These are phyloP conservation scores for Stratiolaelaps scimitus DNA, from an alignment of 1,140 invertebrate species.

Conservation along the genomic window DNA sequence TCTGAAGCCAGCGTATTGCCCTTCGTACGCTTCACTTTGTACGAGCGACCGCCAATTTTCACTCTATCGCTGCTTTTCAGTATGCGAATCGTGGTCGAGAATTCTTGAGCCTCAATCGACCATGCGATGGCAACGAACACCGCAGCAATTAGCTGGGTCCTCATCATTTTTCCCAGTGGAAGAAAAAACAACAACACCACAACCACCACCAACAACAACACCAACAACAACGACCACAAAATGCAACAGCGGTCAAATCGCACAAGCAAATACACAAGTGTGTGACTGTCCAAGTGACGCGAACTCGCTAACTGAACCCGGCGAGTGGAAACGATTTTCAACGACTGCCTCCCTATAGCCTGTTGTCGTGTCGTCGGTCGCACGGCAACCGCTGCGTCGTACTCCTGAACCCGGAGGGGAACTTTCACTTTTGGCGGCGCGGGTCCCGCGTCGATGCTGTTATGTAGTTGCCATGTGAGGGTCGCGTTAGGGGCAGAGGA, in stretches of 20 bases:
- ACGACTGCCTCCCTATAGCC: no score
- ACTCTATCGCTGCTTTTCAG: constrained; percentile 17
- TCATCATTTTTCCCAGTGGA: neutral
- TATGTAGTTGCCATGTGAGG: constrained; percentile 22
- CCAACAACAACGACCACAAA: no score
- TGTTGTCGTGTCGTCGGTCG: no score
- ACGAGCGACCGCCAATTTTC: constrained; percentile 22
- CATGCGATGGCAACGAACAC: neutral
- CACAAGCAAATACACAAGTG: no score
- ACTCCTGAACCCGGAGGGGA: neutral
- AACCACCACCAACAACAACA: no score
- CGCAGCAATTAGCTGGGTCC: neutral
- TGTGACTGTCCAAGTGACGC: no score
- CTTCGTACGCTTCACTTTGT: constrained; percentile 16
- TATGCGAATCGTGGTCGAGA: neutral
- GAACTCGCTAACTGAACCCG: no score
- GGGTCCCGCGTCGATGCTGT: constrained; percentile 12
- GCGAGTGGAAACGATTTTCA: no score
- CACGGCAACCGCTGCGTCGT: no score
- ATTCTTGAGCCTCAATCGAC: constrained; percentile 4
- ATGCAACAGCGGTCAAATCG: no score
- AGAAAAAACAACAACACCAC: no score
- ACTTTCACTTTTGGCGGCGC: constrained; percentile 28
- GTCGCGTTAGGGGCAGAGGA: neutral
- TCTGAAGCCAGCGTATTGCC: neutral